These are phyloP conservation scores for Macrobrachium nipponense DNA, from an alignment of 1,140 invertebrate species.

Conservation along the genomic window DNA sequence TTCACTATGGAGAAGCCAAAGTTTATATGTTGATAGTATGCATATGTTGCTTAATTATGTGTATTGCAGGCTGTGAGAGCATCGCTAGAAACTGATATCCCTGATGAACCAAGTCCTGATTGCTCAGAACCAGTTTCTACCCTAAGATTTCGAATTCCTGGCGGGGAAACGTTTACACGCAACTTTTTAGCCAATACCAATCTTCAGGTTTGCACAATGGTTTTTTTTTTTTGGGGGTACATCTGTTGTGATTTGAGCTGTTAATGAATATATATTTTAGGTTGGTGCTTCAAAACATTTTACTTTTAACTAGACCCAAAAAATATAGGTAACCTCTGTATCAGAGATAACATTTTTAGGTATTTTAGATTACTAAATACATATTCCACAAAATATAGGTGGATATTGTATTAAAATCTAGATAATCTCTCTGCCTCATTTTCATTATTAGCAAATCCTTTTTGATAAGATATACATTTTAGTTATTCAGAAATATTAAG, in stretches of 20 bases:
- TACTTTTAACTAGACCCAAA: no score
- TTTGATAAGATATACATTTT: no score
- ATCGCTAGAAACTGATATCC: conserved; percentile 68
- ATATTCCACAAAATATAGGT: no score
- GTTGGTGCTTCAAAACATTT: background rate
- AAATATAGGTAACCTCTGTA: no score
- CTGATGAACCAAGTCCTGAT: conserved; percentile 67
- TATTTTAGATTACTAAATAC: no score
- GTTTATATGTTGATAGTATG: background rate
- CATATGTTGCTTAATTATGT: background rate
- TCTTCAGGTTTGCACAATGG: conserved; percentile 68
- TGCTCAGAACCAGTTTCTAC: conserved; percentile 65
- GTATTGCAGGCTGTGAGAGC: conserved; percentile 67
- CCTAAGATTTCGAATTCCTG: conserved; percentile 69
- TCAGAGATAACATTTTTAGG: no score
- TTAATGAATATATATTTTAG: no score
- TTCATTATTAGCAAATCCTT: no score
- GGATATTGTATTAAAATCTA: no score
- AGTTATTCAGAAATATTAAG: no score
- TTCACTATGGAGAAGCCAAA: background rate
- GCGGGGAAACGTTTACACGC: conserved; percentile 67
- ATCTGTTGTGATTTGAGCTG: background rate
- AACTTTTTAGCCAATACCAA: conserved; percentile 68
- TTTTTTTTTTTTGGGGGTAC: conserved; percentile 9
- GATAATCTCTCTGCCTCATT: no score